Percentiles rank a stretch among this genome's conserved stretches.
Conservation (phyloP, 1,140 invertebrate genomes). For the Physella acuta region DNA sequence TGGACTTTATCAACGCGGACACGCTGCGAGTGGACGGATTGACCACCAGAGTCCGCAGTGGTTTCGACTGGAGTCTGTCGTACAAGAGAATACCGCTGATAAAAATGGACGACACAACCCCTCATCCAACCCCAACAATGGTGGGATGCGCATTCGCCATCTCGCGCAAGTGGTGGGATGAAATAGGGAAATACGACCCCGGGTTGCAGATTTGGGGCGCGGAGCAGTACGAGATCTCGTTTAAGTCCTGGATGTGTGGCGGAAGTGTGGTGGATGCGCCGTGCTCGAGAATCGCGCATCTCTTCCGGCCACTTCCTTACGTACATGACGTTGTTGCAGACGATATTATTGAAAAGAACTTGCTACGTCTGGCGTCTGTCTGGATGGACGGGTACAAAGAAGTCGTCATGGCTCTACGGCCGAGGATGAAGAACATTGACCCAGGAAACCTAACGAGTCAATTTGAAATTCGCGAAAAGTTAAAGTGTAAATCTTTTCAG, state of each 20-base stretch:
- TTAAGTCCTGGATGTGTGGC: too few relatives aligned
- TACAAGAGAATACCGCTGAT: background rate
- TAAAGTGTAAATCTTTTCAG: constrained; percentile 32
- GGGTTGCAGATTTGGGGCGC: constrained; percentile 72
- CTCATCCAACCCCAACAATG: background rate
- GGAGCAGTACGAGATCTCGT: too few relatives aligned
- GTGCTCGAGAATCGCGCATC: constrained; percentile 17
- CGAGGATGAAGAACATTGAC: background rate
- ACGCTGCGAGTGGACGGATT: background rate
- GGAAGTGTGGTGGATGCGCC: constrained; percentile 12
- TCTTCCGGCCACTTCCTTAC: background rate
- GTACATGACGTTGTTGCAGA: background rate
- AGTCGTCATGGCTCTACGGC: background rate
- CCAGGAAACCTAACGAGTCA: background rate
- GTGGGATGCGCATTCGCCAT: constrained; percentile 80
- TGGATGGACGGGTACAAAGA: constrained; percentile 5
- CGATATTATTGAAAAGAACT: background rate
- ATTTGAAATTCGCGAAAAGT: constrained; percentile 1
- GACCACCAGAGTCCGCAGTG: background rate
- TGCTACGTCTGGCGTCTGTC: background rate
- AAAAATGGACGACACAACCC: background rate
- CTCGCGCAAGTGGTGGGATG: constrained; percentile 50
- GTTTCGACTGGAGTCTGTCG: background rate
- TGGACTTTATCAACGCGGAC: background rate
- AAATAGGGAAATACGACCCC: constrained; percentile 55